A percentile compares a stretch with the other conserved stretches of the same genome.
These are phyloP conservation scores for Poeciliopsis turrubarensis DNA, from an alignment of 2,113 vertebrate genomes.

Conservation along the genomic window DNA sequence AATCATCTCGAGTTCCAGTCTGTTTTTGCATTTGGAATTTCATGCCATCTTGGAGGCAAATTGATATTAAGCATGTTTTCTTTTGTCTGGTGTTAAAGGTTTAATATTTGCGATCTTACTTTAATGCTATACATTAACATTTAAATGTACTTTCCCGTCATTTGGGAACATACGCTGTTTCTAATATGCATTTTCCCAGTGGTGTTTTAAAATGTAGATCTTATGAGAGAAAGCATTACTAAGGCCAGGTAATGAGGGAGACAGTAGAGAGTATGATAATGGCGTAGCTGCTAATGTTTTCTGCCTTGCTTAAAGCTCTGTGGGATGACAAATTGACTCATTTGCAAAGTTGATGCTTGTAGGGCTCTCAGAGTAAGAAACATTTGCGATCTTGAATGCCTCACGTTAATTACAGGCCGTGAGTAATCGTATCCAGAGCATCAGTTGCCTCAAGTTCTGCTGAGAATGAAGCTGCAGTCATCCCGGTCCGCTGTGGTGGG, in stretches of 20 bases:
- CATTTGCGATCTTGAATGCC: conserved; percentile 13
- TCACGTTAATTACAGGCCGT: conserved; percentile 38
- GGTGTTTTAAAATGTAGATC: conserved; percentile 4
- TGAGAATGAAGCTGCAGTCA: not conserved
- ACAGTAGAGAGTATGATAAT: conserved; percentile 21
- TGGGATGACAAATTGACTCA: conserved; percentile 37
- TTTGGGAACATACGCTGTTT: not conserved
- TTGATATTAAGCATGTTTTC: not conserved
- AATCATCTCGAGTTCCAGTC: not conserved
- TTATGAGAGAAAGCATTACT: conserved; percentile 28
- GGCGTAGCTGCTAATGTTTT: conserved; percentile 31
- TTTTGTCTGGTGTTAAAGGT: not conserved
- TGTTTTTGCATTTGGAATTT: not conserved
- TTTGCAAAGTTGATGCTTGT: conserved; percentile 21
- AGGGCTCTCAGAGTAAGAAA: conserved; percentile 30
- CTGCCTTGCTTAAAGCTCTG: conserved; percentile 26
- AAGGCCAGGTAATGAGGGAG: conserved; percentile 39
- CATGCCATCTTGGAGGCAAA: not conserved
- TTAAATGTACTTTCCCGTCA: not conserved
- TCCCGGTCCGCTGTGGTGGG: not conserved
- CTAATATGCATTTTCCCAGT: conserved; percentile 15
- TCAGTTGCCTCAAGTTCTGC: conserved; percentile 28
- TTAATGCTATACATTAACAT: not conserved
- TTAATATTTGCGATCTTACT: not conserved
- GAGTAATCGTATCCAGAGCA: conserved; percentile 26